Evolutionary conservation across 2,113 vertebrate genomes (phyloP).

Genomic region (Embiotoca jacksoni): DNA sequence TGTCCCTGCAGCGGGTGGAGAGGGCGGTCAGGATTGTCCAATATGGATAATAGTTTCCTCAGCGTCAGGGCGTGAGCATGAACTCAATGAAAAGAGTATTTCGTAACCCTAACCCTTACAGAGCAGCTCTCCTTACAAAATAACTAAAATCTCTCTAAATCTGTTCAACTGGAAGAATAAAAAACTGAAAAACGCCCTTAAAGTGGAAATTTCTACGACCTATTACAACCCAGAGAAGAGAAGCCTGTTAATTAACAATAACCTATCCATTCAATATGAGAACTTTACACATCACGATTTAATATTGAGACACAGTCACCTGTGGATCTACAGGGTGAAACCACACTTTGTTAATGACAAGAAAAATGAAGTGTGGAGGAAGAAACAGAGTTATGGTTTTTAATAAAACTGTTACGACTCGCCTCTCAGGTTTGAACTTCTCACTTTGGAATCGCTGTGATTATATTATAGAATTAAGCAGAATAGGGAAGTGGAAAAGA

Average conservation of each 20-base stretch:
- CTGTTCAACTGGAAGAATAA: not conserved
- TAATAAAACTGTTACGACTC: conserved; percentile 24
- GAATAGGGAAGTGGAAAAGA: not conserved
- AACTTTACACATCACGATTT: not conserved
- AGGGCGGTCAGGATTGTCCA: too few species aligned
- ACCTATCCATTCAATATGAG: not conserved
- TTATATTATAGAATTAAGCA: not conserved
- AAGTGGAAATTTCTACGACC: not conserved
- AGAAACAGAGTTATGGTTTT: conserved; percentile 29
- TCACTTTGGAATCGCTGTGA: conserved; percentile 3
- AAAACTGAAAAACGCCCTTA: not conserved
- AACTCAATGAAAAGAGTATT: too few species aligned
- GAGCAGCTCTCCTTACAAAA: not conserved
- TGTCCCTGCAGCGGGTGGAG: too few species aligned
- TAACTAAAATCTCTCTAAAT: not conserved
- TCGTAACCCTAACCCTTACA: too few species aligned
- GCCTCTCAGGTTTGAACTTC: conserved; percentile 6
- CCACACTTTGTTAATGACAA: too few species aligned
- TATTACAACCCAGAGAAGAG: not conserved
- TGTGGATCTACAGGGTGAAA: not conserved
- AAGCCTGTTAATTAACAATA: not conserved
- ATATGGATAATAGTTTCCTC: too few species aligned
- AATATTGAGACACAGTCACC: not conserved
- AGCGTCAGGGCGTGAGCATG: too few species aligned
- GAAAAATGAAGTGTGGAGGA: too few species aligned